These are phyloP conservation scores for Ophion ellenae DNA, from an alignment of 2,888 invertebrate genomes.

Conservation along the genomic window DNA sequence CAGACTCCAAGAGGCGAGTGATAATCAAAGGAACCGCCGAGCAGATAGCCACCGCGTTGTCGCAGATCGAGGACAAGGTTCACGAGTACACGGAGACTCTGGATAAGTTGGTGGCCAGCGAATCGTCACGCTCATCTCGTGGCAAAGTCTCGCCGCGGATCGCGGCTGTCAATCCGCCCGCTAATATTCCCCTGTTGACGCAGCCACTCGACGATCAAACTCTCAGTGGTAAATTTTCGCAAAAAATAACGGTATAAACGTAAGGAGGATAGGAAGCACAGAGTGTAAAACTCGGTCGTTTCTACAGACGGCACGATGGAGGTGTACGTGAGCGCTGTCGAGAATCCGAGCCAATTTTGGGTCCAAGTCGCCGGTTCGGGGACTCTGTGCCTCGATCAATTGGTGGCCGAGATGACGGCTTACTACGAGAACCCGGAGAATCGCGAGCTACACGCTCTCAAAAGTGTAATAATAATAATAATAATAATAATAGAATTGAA, in stretches of 20 bases:
- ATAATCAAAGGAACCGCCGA: conserved; percentile 88
- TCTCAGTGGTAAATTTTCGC: conserved; percentile 59
- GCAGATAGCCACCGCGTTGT: conserved; percentile 90
- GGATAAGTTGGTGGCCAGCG: conserved; percentile 68
- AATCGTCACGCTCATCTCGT: conserved; percentile 69
- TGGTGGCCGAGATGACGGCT: conserved; percentile 93
- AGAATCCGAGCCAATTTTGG: conserved; percentile 93
- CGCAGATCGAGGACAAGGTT: conserved; percentile 89
- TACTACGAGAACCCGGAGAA: conserved; percentile 90
- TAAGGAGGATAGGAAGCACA: not conserved
- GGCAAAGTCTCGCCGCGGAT: conserved; percentile 71
- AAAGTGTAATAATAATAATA: conserved; percentile 75
- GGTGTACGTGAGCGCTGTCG: conserved; percentile 94
- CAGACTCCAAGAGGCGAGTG: conserved; percentile 77
- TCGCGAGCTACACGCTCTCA: conserved; percentile 85
- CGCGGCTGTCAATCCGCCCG: conserved; percentile 41
- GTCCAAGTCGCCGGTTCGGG: conserved; percentile 92
- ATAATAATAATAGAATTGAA: not conserved
- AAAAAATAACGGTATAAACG: not conserved
- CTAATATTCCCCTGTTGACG: conserved; percentile 49
- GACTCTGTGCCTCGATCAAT: conserved; percentile 90
- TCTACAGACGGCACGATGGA: conserved; percentile 88
- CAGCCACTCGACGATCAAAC: conserved; percentile 40
- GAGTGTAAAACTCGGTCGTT: conserved; percentile 33
- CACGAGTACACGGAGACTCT: conserved; percentile 78